Base-by-base conservation (phyloP, 2,113 vertebrate genomes). In the Chloropsis cyanopogon region DNA sequence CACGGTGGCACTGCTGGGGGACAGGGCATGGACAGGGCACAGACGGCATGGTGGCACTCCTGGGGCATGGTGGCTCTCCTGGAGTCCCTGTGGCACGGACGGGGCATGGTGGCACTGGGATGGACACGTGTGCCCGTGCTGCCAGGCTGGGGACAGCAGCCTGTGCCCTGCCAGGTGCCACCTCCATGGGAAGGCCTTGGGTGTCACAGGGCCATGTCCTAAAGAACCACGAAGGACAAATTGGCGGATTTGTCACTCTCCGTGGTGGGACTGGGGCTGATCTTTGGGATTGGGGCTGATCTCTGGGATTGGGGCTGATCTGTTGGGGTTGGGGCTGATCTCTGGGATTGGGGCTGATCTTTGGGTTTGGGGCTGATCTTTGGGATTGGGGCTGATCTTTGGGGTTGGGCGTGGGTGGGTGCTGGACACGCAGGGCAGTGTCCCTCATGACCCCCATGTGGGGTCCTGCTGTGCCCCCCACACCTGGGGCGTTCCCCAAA, bases 401-500 rank as follows among this genome's bases (percentile, higher is more conserved):
- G 24, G 24, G 8, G 8, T 33, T 37, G 3, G 49, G 75, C 42
- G 2, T 12, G 60, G 29, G 35, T 26, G 41, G 28, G 44, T 52
- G 65, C 5, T 3, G 7, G 77, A 21, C 22, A 7, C 2, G 1
- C 41, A 8, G 53, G 24, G 6, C 37, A 65, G 37, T n/a, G n/a
- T n/a, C n/a, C n/a, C n/a, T n/a, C n/a, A n/a, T n/a, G n/a, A n/a
- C n/a, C n/a, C n/a, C n/a, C n/a, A n/a, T n/a, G n/a, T n/a, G 37
- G 50, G 64, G 8, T 69, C 20, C 53, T 17, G 72, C 7, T 1
- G 2, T 9, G 29, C 15, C 20, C 4, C 92, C 57, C 46, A 37
- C 6, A 0, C 1, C 7, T 0, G 13, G 9, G 24, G 3, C 8
- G 0, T 18, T 71, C 11, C 10, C 44, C 7, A 1, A 23, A 41